Base-by-base conservation (phyloP, 2,113 vertebrate species). In the Pagrus major region DNA sequence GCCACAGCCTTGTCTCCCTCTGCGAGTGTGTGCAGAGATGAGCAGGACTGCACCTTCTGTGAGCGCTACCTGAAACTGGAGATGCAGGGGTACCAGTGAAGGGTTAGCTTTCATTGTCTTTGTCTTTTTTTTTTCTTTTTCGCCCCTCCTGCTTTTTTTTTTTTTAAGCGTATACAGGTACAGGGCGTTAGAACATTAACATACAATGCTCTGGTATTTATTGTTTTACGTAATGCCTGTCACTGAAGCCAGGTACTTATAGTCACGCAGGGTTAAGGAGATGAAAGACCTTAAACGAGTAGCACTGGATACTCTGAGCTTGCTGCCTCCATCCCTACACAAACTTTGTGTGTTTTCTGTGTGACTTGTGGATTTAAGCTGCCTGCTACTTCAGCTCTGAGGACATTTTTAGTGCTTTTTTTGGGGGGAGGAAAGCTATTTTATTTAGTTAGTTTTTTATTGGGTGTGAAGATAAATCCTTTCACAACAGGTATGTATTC, bases 41-140 rank as follows among this genome's bases (percentile, higher is more conserved):
- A 93, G 85, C 78, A 79, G 86, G 82, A 89, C 92, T 69, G 83
- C 88, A 91, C 90, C 90, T 94, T 93, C 84, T 76, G 69, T 78
- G 84, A 93, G 83, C 80, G 23, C 79, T 81, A 81, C 71, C 90
- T 95, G 95, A 94, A 93, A 95, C 93, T 88, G 87, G 93, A 95
- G 94, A 93, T 93, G 94, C 90, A 59, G 75, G 78, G 87, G 76
- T 89, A 92, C 84, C 86, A 91, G 87, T 93, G 81, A 94, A 91
- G 94, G 93, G 73, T 90, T 92, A 87, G 84, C 86, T 93, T 93
- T 91, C 94, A 92, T 54, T 81, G 79, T 87, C 91, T 91, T 88
- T 89, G 83, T 93, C 76, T 73, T 89, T 82, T 84, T 78, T 65
- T 59, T 58, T 72, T 66, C 47, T 44, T 10, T 27, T 29, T 76